Evolutionary conservation across 2,113 vertebrate genomes (phyloP).

Genomic region (Serilophus lunatus): DNA sequence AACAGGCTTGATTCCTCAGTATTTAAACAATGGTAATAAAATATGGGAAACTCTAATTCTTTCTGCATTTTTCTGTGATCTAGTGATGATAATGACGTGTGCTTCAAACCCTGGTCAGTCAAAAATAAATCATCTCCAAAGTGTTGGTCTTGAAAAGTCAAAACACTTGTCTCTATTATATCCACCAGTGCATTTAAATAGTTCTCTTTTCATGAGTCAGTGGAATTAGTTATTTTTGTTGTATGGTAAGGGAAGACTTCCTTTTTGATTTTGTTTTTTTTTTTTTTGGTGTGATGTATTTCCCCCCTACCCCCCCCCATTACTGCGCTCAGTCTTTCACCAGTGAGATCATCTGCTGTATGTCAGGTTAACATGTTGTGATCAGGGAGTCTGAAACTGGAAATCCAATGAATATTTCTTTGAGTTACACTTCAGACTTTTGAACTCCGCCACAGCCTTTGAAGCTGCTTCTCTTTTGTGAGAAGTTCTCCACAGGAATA

Average conservation of each 20-base stretch:
- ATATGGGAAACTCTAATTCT: neutral
- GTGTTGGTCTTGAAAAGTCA: neutral
- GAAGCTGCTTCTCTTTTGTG: neutral
- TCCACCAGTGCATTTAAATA: neutral
- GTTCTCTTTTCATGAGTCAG: neutral
- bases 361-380: neutral
- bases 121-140: accelerated
- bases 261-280: neutral
- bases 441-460: neutral
- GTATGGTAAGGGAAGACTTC: neutral
- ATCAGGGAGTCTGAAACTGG: neutral
- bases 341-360: neutral
- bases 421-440: neutral
- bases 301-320: neutral
- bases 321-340: neutral
- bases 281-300: no score
- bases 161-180: neutral
- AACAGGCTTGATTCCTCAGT: neutral
- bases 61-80: neutral
- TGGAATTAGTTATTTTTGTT: neutral
- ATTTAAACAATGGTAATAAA: neutral
- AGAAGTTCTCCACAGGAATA: neutral
- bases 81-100: accelerated
- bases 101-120: neutral
- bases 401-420: neutral